phyloP scores from a whole-genome alignment of 2,113 vertebrate species.

The Neotoma lepida region DNA sequence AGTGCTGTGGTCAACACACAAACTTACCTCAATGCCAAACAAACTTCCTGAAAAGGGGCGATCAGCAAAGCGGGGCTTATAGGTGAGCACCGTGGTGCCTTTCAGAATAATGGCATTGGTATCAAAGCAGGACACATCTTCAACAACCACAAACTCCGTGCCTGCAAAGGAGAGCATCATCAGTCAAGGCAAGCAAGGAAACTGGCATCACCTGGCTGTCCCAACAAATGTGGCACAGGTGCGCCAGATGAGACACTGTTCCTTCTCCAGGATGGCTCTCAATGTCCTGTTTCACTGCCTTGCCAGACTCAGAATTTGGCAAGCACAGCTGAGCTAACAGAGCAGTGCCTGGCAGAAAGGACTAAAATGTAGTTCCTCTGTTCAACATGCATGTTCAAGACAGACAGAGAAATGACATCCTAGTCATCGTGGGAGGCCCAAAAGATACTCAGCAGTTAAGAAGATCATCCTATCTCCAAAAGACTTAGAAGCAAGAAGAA shows the following conservation, averaged over 20 bases:
- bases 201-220: background rate
- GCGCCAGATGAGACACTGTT: background rate
- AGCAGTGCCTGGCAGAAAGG: background rate
- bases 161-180: conserved; percentile 83
- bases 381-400: background rate
- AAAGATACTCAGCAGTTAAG: background rate
- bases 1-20: background rate
- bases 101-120: conserved; percentile 96
- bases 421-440: background rate
- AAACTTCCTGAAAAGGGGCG: conserved; percentile 96
- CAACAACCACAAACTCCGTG: conserved; percentile 98
- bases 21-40: conserved; percentile 94
- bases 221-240: background rate
- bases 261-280: background rate
- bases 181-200: background rate
- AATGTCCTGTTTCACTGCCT: background rate
- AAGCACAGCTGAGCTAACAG: background rate
- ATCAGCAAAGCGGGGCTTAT: conserved; percentile 95
- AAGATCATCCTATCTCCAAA: background rate
- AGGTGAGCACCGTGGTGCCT: conserved; percentile 97
- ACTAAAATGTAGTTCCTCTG: background rate
- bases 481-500: background rate
- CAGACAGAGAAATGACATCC: background rate
- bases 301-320: background rate
- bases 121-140: conserved; percentile 94